Percentiles rank a stretch among this genome's conserved stretches.
Conservation (phyloP, 2,888 invertebrate species). For the Calliphora vomitoria region DNA sequence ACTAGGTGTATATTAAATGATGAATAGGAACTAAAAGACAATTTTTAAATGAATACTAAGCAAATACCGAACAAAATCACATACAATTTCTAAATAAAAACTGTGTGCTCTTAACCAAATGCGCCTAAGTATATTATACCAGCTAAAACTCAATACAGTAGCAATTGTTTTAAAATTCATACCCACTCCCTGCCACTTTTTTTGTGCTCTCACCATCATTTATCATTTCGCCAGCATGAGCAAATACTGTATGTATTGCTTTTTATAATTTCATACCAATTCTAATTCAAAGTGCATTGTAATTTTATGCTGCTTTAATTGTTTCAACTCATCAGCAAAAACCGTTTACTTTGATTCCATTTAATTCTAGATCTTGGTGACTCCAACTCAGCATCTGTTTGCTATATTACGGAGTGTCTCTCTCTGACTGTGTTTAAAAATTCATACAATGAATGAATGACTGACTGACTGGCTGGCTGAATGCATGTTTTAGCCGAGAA, state of each 20-base stretch:
- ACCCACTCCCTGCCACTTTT: conserved; percentile 38
- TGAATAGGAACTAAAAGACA: no score
- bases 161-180: conserved; percentile 56
- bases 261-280: conserved; percentile 16
- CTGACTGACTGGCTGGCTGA: background rate
- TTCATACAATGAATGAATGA: conserved; percentile 5
- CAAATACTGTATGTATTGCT: conserved; percentile 20
- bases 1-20: no score
- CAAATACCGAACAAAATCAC: no score
- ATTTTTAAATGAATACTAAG: no score
- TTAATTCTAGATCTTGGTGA: conserved; percentile 36
- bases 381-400: conserved; percentile 29
- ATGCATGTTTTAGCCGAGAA: conserved; percentile 18
- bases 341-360: conserved; percentile 36
- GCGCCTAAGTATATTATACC: background rate
- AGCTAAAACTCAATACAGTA: conserved; percentile 22
- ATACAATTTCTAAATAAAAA: no score
- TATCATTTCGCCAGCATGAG: conserved; percentile 46
- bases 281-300: conserved; percentile 56
- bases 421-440: background rate
- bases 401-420: background rate
- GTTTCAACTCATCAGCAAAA: conserved; percentile 60
- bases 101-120: background rate
- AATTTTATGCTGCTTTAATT: conserved; percentile 66
- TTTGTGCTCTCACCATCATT: conserved; percentile 32